These are phyloP conservation scores for Drosophila burlai DNA, from an alignment of 1,140 invertebrate genomes.

Conservation along the genomic window DNA sequence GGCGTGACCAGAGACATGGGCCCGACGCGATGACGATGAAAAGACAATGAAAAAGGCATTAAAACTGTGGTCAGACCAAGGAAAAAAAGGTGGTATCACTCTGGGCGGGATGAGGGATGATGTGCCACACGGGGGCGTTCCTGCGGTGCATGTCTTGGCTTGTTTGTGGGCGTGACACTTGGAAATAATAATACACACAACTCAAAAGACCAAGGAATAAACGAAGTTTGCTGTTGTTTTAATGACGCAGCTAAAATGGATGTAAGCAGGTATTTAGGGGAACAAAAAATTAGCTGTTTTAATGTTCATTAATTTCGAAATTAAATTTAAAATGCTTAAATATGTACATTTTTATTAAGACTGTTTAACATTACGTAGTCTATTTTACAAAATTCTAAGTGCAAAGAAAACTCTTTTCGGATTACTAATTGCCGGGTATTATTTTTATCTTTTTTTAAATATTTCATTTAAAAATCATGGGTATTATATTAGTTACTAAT, in stretches of 20 bases:
- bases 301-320: background rate
- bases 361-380: too few relatives aligned
- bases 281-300: background rate
- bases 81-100: conserved; percentile 25
- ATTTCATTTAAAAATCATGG: background rate
- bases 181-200: conserved; percentile 44
- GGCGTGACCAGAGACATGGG: conserved; percentile 39
- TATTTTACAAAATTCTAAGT: too few relatives aligned
- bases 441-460: background rate
- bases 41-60: conserved; percentile 79
- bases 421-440: too few relatives aligned
- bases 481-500: background rate
- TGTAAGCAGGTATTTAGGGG: background rate
- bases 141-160: conserved; percentile 49
- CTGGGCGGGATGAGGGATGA: conserved; percentile 38
- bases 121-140: conserved; percentile 35
- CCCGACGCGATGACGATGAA: conserved; percentile 50
- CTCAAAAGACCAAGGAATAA: conserved; percentile 6
- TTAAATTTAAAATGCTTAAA: too few relatives aligned
- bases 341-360: too few relatives aligned
- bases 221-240: conserved; percentile 34
- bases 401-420: too few relatives aligned
- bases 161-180: conserved; percentile 50
- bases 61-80: conserved; percentile 67
- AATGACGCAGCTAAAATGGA: conserved; percentile 24